A percentile compares a stretch with the other conserved stretches of the same genome.
phyloP scores from a whole-genome alignment of 1,140 invertebrate genomes.

The Pseudomyrmex cubaensis region DNA sequence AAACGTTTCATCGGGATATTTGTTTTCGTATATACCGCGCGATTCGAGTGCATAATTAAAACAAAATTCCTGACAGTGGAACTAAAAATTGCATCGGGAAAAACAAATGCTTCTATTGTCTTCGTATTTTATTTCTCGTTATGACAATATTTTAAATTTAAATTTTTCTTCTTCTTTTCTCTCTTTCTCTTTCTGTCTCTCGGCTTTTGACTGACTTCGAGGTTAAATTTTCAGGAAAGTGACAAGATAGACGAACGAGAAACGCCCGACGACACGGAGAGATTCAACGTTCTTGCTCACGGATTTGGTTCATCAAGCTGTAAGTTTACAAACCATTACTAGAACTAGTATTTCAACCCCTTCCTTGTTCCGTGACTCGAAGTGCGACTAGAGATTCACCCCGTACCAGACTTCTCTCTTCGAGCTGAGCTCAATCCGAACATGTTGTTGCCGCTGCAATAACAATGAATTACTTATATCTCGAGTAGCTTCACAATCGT shows the following conservation, averaged over 20 bases:
- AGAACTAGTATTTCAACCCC: constrained; percentile 28
- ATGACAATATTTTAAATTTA: too few relatives aligned
- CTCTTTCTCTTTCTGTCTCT: neutral
- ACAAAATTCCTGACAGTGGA: neutral
- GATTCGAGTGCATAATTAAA: neutral
- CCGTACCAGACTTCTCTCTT: neutral
- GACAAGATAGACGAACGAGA: neutral
- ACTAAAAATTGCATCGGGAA: neutral
- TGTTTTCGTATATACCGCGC: neutral
- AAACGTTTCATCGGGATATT: constrained; percentile 18
- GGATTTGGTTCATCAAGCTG: constrained; percentile 46
- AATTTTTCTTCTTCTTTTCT: too few relatives aligned
- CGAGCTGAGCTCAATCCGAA: constrained; percentile 9
- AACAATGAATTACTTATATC: constrained; percentile 51
- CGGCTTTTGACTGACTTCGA: neutral
- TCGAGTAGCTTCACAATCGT: neutral
- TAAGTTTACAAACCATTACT: constrained; percentile 52
- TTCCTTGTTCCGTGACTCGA: constrained; percentile 2
- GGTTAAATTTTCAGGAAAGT: constrained; percentile 2
- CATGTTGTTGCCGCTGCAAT: constrained; percentile 11
- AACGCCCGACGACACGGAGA: constrained; percentile 2
- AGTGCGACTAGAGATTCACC: neutral
- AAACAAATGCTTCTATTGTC: neutral
- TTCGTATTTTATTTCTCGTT: neutral
- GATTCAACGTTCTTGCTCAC: neutral